Conservation (phyloP, 1,140 invertebrate species). For the Tetramorium alpestre region DNA sequence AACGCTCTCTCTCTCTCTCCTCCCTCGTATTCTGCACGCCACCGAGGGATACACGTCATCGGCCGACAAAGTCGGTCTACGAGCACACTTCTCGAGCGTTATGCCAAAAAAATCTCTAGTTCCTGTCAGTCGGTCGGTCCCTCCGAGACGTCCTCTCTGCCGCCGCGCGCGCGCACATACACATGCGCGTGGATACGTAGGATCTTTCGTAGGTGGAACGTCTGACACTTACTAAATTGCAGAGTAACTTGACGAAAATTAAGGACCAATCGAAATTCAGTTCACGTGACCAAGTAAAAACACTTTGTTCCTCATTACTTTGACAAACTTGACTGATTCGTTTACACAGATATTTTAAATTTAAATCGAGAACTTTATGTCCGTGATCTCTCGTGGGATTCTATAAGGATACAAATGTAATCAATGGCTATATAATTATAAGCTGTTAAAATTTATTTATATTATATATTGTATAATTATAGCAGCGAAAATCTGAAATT, state of each 20-base stretch:
- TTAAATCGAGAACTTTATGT: background rate
- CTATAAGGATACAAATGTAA: background rate
- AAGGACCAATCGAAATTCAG: background rate
- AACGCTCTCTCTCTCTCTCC: slow-evolving; percentile 11
- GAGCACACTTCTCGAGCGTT: slow-evolving; percentile 13
- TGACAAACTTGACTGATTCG: background rate
- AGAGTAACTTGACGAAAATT: background rate
- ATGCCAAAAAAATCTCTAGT: slow-evolving; percentile 61
- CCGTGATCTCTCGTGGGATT: background rate
- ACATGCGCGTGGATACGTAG: background rate
- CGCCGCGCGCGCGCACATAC: background rate
- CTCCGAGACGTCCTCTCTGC: slow-evolving; percentile 31
- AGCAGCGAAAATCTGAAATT: background rate
- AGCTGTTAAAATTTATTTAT: background rate
- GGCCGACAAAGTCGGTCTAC: slow-evolving; percentile 30
- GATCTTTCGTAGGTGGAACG: background rate
- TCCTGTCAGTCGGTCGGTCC: slow-evolving; percentile 46
- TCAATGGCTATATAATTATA: background rate
- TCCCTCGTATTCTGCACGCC: slow-evolving; percentile 37
- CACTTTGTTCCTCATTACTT: background rate
- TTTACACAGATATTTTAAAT: background rate
- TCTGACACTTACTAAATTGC: background rate
- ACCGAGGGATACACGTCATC: slow-evolving; percentile 58
- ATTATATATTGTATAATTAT: background rate
- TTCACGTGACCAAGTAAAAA: background rate